Base-by-base conservation (phyloP, 2,888 invertebrate genomes). In the Odontothrips loti region DNA sequence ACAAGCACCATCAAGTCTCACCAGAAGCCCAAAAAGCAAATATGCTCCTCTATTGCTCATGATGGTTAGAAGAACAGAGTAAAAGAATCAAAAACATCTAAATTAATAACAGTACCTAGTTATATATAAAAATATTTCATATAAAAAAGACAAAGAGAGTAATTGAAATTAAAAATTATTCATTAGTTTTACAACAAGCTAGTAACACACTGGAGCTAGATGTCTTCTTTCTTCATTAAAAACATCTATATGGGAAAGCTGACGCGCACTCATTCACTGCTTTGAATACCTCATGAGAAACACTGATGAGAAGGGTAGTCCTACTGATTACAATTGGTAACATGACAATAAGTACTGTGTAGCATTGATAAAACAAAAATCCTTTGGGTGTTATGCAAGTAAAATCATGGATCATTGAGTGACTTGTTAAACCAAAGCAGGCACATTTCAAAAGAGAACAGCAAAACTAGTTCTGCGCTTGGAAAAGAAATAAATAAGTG, bases 51-150 rank as follows among this genome's bases (percentile, higher is more conserved):
- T 27, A 11, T 11, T 68, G 4, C 27, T 68, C 27, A 23, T 68
- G 68, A 23, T 68, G 27, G 27, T 68, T n/a, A 23, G n/a, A 68
- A 23, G 23, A n/a, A 23, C n/a, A 23, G 9, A n/a, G 23, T 23
- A 23, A 68, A 68, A 68, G 23, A 68, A 23, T 23, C 23, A 23
- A 23, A 68, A 68, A 68, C 68, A 68, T 68, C 68, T 68, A 68
- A 20, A 68, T 68, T 68, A 68, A 68, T 68, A 23, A 68, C n/a
- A 68, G 23, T 68, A 68, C 68, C 68, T 23, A 68, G 23, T 68
- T 68, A 68, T 23, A 68, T 68, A 68, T 68, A 68, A 68, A 68
- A 68, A 68, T 68, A 68, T 68, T 68, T 68, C 27, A 68, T 68
- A 68, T 68, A 68, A 68, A 68, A 68, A 68, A 68, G 11, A 68